phyloP scores from a whole-genome alignment of 2,797 vertebrate genomes.

The Lepus townsendii region DNA sequence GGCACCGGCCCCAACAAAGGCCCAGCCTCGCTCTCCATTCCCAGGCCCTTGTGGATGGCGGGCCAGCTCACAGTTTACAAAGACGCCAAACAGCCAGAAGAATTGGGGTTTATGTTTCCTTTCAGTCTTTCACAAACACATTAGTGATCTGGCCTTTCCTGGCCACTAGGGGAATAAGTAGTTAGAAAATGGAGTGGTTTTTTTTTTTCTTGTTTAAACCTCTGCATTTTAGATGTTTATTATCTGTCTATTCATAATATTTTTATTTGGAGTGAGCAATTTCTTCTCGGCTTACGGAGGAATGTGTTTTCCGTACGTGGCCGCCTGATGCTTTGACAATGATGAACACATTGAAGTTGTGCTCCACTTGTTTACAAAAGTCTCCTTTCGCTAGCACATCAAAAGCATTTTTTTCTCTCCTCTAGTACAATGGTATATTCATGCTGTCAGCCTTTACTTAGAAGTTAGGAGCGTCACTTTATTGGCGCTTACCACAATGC shows the following conservation, averaged over 20 bases:
- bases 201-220: slow-evolving; percentile 63
- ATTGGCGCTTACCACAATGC: slow-evolving; percentile 86
- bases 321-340: slow-evolving; percentile 83
- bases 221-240: slow-evolving; percentile 75
- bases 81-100: slow-evolving; percentile 90
- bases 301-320: slow-evolving; percentile 77
- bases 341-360: slow-evolving; percentile 86
- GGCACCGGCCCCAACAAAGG: slow-evolving; percentile 87
- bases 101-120: slow-evolving; percentile 90
- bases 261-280: slow-evolving; percentile 77
- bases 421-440: slow-evolving; percentile 88
- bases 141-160: slow-evolving; percentile 87
- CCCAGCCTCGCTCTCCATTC: slow-evolving; percentile 87
- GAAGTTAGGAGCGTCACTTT: slow-evolving; percentile 88
- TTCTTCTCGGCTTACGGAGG: slow-evolving; percentile 59
- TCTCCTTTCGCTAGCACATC: slow-evolving; percentile 88
- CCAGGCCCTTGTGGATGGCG: slow-evolving; percentile 89
- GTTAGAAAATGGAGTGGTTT: slow-evolving; percentile 78
- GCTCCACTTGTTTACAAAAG: slow-evolving; percentile 88
- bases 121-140: slow-evolving; percentile 89
- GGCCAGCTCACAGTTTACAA: slow-evolving; percentile 87
- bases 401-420: slow-evolving; percentile 87
- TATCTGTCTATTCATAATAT: slow-evolving; percentile 85
- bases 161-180: slow-evolving; percentile 83
- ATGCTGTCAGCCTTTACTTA: slow-evolving; percentile 86